phyloP scores from a whole-genome alignment of 1,140 invertebrate genomes.

The Watersipora subatra region DNA sequence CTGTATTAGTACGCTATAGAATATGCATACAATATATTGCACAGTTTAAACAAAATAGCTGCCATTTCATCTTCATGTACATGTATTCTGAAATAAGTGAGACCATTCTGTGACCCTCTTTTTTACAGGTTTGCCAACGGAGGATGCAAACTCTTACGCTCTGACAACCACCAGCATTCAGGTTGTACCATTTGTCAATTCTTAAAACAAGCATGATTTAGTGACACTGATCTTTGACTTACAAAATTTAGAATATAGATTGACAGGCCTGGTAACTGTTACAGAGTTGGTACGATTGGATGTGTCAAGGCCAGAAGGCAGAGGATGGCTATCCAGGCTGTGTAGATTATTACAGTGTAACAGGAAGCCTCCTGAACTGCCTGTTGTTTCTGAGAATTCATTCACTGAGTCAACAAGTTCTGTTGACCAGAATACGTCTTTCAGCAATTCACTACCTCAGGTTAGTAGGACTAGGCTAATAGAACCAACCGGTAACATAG shows the following conservation, averaged over 20 bases:
- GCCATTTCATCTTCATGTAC: too few species aligned
- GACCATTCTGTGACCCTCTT: too few species aligned
- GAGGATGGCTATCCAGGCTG: not conserved
- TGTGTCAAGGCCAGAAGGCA: not conserved
- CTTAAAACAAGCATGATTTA: not conserved
- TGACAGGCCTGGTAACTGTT: too few species aligned
- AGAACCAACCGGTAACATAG: not conserved
- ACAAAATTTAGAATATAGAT: too few species aligned
- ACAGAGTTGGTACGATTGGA: not conserved
- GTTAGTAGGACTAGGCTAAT: not conserved
- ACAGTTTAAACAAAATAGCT: too few species aligned
- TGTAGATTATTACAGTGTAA: not conserved
- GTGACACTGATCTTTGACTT: not conserved
- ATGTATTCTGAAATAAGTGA: too few species aligned
- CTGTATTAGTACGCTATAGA: too few species aligned
- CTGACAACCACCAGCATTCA: too few species aligned
- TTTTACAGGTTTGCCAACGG: too few species aligned
- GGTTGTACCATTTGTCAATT: not conserved
- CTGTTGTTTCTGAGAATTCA: not conserved
- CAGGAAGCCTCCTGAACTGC: not conserved
- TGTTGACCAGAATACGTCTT: not conserved
- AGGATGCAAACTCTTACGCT: too few species aligned
- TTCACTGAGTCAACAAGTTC: not conserved
- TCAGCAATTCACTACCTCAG: not conserved
- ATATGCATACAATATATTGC: too few species aligned